Evolutionary conservation across 2,888 invertebrate species (phyloP), one percentile per base, ranked within the genome.

Genomic region (Subacronicta megacephala): DNA sequence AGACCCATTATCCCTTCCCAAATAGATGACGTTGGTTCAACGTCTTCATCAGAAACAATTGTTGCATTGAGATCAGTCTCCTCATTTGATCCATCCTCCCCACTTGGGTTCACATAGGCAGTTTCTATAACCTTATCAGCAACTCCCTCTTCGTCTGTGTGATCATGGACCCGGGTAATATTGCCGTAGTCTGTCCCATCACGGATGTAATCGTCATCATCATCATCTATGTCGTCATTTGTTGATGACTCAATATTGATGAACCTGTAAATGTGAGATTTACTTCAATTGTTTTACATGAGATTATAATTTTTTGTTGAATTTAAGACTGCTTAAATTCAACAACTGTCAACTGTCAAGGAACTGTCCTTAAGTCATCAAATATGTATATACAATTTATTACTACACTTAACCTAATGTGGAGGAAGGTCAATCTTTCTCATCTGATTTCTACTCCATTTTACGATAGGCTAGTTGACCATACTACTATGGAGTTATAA

Each of bases 221-320:
- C 93, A 63, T 95, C 95, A 40, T 26, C 26, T 10, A 95, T 94
- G 26, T 95, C 95, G 38, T 96, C 94, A 31, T 95, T 80, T 15
- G 96, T 95, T 78, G 96, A 96, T 29, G 96, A 96, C 84, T 96
- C 96, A 77, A 96, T 96, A 78, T 95, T 96, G 43, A 96, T 92
- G 79, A 96, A 96, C 35, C 95, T 95, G 83, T 47, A 90, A 82
- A 68, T 40, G 7, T 9, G 1, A 1, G 10, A n/a, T n/a, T n/a
- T n/a, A n/a, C n/a, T n/a, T n/a, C n/a, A n/a, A n/a, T n/a, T n/a
- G n/a, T n/a, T n/a, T n/a, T n/a, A n/a, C n/a, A n/a, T n/a, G n/a
- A n/a, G n/a, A n/a, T n/a, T n/a, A n/a, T n/a, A n/a, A n/a, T n/a
- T n/a, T n/a, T n/a, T n/a, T n/a, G n/a, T n/a, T n/a, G n/a, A n/a